phyloP scores from a whole-genome alignment of 1,140 invertebrate genomes.

The Drosophila saltans region DNA sequence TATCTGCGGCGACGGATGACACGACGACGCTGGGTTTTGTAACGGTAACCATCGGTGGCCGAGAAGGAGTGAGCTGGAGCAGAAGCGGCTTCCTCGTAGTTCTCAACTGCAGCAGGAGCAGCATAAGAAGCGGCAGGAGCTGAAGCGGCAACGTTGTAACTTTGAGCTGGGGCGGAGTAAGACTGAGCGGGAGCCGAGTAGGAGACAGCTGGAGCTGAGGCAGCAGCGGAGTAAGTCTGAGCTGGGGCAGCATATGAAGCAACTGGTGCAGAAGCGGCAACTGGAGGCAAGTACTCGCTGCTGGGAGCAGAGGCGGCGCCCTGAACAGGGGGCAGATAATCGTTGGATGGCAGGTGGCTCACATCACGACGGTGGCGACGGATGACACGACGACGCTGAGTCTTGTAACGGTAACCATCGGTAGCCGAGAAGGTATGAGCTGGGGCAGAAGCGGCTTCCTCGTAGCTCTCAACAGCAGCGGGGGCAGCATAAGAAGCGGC shows the following conservation, averaged over 20 bases:
- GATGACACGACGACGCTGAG: constrained; percentile 58
- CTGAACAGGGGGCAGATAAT: constrained; percentile 69
- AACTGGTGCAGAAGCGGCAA: constrained; percentile 42
- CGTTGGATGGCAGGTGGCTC: constrained; percentile 70
- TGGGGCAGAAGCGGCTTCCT: constrained; percentile 61
- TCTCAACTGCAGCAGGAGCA: constrained; percentile 41
- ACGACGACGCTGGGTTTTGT: constrained; percentile 70
- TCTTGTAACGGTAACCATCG: constrained; percentile 79
- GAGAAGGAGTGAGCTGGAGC: constrained; percentile 65
- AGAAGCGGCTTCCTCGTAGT: constrained; percentile 63
- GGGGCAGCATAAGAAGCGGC: constrained; percentile 33
- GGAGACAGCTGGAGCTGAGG: constrained; percentile 33
- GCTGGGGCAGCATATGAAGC: constrained; percentile 38
- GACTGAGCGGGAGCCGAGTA: constrained; percentile 24
- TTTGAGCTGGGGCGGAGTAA: constrained; percentile 31
- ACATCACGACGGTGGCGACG: constrained; percentile 73
- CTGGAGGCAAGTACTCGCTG: constrained; percentile 68
- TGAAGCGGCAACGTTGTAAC: constrained; percentile 31
- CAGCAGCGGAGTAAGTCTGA: constrained; percentile 43
- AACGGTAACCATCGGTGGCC: constrained; percentile 64
- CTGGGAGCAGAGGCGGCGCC: constrained; percentile 60
- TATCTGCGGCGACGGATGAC: constrained; percentile 67
- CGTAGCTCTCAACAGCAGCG: constrained; percentile 51
- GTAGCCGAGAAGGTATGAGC: constrained; percentile 67
- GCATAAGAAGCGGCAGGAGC: constrained; percentile 30